These are phyloP conservation scores for Agrotis segetum DNA, from an alignment of 2,888 invertebrate genomes.

Conservation along the genomic window DNA sequence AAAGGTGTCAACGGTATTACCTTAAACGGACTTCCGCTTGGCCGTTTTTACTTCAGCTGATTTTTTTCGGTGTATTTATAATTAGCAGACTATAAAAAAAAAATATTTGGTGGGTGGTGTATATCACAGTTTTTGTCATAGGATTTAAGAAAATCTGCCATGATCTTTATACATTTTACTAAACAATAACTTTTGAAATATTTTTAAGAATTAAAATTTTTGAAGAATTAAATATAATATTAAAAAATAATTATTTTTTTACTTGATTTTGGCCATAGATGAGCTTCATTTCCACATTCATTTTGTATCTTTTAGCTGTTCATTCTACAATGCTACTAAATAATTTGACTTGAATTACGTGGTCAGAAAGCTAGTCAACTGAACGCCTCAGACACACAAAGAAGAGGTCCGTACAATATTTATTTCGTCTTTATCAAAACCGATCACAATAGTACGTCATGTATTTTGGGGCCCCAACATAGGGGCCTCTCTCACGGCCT, in stretches of 20 bases:
- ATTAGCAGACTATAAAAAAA: neutral
- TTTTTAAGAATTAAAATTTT: no score
- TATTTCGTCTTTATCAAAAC: slow-evolving; percentile 13
- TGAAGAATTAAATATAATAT: no score
- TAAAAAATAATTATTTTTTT: no score
- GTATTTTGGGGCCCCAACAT: slow-evolving; percentile 58
- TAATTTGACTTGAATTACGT: no score
- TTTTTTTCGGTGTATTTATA: neutral
- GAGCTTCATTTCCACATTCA: neutral
- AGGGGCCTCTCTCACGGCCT: slow-evolving; percentile 77
- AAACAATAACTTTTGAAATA: neutral
- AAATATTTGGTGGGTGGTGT: neutral
- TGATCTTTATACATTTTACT: neutral
- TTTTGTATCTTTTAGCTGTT: neutral
- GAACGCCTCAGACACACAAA: neutral
- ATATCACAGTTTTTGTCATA: neutral
- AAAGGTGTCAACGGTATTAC: slow-evolving; percentile 26
- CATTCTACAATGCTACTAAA: neutral
- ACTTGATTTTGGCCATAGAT: neutral
- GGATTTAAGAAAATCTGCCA: neutral
- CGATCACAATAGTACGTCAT: slow-evolving; percentile 57
- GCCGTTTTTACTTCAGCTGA: slow-evolving; percentile 3
- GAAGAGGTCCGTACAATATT: neutral
- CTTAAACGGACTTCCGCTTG: slow-evolving; percentile 23
- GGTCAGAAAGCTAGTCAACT: neutral